Evolutionary conservation across 1,140 invertebrate genomes (phyloP), one percentile per base, ranked within the genome.

Genomic region (Musca vetustissima): DNA sequence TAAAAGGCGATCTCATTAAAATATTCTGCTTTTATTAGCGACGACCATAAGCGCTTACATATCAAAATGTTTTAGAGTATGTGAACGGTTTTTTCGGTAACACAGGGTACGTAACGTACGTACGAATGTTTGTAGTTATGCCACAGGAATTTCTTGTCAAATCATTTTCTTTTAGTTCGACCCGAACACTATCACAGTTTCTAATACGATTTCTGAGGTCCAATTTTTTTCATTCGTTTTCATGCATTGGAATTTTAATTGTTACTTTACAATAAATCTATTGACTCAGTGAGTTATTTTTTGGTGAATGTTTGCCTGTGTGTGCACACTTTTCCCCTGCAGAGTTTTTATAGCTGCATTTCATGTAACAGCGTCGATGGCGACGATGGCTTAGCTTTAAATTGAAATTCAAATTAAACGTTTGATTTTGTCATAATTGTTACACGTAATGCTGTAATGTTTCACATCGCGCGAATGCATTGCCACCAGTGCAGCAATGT

Each of bases 341-440:
- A 19, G 21, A 52, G 17, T 52, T 61, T 61, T 43, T 19, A 43
- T 24, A 15, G 14, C 21, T 19, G 13, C 28, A 19, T 24, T 61
- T 7, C 28, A 43, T 43, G 57, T 15, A 43, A 3, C 36, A n/a
- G n/a, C n/a, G n/a, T n/a, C n/a, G n/a, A n/a, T n/a, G n/a, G n/a
- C n/a, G n/a, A n/a, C n/a, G n/a, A n/a, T n/a, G 57, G 3, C 28
- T 4, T 8, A 11, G n/a, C 13, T 61, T 61, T 36, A 19, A 61
- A 61, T 61, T 61, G 28, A 61, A 61, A 61, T 43, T 61, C 57
- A 61, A 61, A 61, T 61, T 61, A 61, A 43, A 61, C 28, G 9
- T 36, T 7, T 22, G 22, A 57, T 57, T 14, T 57, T 57, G 53
- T 57, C 53, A 57, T 57, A 57, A 57, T 43, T 61, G 57, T 19